Conservation (phyloP, 2,797 vertebrate species). For the Pantherophis vulpinus region DNA sequence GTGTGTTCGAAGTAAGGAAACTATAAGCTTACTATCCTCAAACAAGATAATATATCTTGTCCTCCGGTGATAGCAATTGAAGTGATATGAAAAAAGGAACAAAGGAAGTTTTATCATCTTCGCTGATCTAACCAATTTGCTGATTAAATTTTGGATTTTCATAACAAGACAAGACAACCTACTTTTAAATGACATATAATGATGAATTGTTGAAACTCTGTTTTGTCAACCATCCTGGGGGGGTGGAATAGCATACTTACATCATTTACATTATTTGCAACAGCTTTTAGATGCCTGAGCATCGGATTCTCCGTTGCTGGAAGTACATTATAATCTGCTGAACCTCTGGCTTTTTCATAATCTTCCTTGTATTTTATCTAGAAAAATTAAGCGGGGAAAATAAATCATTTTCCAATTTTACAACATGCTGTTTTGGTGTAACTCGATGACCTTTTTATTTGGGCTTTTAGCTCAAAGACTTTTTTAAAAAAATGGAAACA, state of each 20-base stretch:
- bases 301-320: slow-evolving; percentile 94
- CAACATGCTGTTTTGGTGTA: background rate
- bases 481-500: background rate
- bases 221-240: background rate
- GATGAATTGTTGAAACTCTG: background rate
- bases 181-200: background rate
- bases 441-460: background rate
- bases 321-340: slow-evolving; percentile 90
- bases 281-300: slow-evolving; percentile 85
- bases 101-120: background rate
- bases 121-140: background rate
- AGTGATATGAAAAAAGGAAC: background rate
- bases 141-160: background rate
- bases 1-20: background rate
- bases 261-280: slow-evolving; percentile 88
- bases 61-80: background rate
- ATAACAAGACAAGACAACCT: background rate
- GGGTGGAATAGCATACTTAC: slow-evolving; percentile 72
- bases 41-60: background rate
- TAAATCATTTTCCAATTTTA: slow-evolving; percentile 22
- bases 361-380: slow-evolving; percentile 93
- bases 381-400: slow-evolving; percentile 35
- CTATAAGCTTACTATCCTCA: background rate
- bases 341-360: slow-evolving; percentile 88
- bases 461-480: background rate